Evolutionary conservation across 2,888 invertebrate genomes (phyloP).

Genomic region (Eumerus sabulonum): DNA sequence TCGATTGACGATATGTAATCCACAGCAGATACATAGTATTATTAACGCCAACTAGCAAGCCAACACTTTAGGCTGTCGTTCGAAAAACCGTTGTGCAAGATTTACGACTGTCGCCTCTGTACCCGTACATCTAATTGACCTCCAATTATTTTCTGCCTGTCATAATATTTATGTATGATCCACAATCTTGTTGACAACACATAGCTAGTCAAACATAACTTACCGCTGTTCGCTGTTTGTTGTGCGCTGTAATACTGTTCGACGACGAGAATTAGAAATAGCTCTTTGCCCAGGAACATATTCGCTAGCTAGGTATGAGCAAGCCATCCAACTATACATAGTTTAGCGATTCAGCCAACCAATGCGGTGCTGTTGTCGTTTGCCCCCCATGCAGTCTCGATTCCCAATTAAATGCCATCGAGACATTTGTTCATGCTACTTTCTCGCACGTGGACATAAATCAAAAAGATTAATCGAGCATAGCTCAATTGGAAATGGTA

Average conservation of each 20-base stretch:
- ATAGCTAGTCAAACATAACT: constrained; percentile 67
- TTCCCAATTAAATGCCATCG: constrained; percentile 72
- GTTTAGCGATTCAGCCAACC: too few species aligned
- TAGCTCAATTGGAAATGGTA: constrained; percentile 76
- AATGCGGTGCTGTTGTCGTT: background rate
- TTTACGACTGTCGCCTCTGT: constrained; percentile 45
- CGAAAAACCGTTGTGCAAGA: constrained; percentile 23
- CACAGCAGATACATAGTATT: too few species aligned
- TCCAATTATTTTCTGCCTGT: constrained; percentile 68
- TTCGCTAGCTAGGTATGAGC: constrained; percentile 2
- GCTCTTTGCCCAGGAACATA: constrained; percentile 24
- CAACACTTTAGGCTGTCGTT: constrained; percentile 5
- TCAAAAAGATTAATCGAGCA: constrained; percentile 79
- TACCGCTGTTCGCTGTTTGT: constrained; percentile 54
- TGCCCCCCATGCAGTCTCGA: constrained; percentile 64
- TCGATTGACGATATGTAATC: too few species aligned
- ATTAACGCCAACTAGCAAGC: constrained; percentile 1
- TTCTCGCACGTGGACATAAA: constrained; percentile 77
- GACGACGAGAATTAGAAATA: constrained; percentile 34
- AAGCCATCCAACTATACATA: constrained; percentile 20
- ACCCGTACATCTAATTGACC: constrained; percentile 54
- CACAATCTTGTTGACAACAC: constrained; percentile 68
- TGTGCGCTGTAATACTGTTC: too few species aligned
- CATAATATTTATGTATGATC: constrained; percentile 68
- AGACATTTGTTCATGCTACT: constrained; percentile 77